Base-by-base conservation (phyloP, 2,888 invertebrate species). In the Mellilla xanthometata region DNA sequence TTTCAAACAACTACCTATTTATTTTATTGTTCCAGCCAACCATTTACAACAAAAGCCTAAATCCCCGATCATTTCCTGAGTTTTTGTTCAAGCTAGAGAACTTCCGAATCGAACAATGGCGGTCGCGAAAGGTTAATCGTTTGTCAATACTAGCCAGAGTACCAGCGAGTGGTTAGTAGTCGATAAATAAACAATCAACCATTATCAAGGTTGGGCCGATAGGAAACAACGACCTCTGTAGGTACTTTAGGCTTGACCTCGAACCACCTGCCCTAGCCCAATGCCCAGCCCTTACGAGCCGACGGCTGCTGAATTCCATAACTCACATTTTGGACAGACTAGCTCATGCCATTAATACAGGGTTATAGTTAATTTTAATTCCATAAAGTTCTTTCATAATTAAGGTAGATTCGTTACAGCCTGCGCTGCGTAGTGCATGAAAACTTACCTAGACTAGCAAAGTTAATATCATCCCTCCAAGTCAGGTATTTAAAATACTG, bases 171-270 rank as follows among this genome's bases (percentile, higher is more conserved):
- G 10, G 32, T 41, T 38, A 38, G 33, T 26, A 42, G 48, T 46
- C 40, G 50, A 44, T 48, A 40, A 54, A 45, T 50, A 48, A 53
- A 42, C 54, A 52, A 47, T 44, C 49, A 40, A 34, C 38, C 33
- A 47, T 46, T 49, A 50, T 54, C 58, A 60, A 61, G 60, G 58
- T 58, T 52, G 47, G 23, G 34, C 33, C 34, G 33, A 45, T 31
- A 46, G 46, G 58, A 59, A 65, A 33, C 62, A 63, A 63, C 60
- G 65, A 71, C 65, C 70, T 67, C 56, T 65, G 50, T n/a, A n/a
- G n/a, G n/a, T 54, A 58, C 51, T 65, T 61, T 47, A 50, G 39
- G 54, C 31, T 47, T 52, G 54, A 56, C 56, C 54, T 51, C 38
- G 36, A 19, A 32, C 46, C 45, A 41, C 34, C 46, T 41, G 41